Base-by-base conservation (phyloP, 1,140 invertebrate species). In the Microplitis demolitor region DNA sequence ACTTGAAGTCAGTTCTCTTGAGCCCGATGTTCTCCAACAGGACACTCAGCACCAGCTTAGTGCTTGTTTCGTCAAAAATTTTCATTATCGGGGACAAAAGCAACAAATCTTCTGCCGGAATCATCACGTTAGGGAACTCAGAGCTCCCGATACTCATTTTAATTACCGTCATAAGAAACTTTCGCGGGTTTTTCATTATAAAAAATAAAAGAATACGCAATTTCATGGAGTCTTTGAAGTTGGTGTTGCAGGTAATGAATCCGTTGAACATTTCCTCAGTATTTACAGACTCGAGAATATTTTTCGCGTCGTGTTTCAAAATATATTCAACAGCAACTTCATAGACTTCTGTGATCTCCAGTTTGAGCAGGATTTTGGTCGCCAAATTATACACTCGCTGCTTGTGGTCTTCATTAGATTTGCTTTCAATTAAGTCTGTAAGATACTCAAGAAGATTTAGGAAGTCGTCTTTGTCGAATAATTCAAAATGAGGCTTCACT, bases 381-480 rank as follows among this genome's bases (percentile, higher is more conserved):
- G 80, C 14, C 2, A 66, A 69, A 1, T 24, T 37, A 5, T 80
- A 83, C 3, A 72, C 61, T 2, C 73, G 67, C 1, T 82, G 63
- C 51, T 82, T 79, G 1, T 76, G 69, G 3, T 72, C 62, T 50
- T 82, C 77, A 5, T 45, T 2, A 73, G 68, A 0, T 71, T n/a
- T 0, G 61, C 4, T 37, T 79, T 69, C 0, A 4, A 79, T 73
- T 11, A 82, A 45, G 11, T 63, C 69, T 3, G 74, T 76, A 2
- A 87, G 54, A 60, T 84, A 81, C 13, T 86, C 77, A 0, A 87
- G 53, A 2, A 87, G 34, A 39, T 61, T 60, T 4, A 77, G 34
- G 39, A 76, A 81, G 33, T 80, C 75, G 1, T 81, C 50, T 56
- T 78, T 78, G 13, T 77, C 70, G 4, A 84, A 14, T 0, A 72